Percentiles rank a stretch among this genome's conserved stretches.
Evolutionary conservation across 1,140 invertebrate species (phyloP).

Genomic region (Adoxophyes honmai): DNA sequence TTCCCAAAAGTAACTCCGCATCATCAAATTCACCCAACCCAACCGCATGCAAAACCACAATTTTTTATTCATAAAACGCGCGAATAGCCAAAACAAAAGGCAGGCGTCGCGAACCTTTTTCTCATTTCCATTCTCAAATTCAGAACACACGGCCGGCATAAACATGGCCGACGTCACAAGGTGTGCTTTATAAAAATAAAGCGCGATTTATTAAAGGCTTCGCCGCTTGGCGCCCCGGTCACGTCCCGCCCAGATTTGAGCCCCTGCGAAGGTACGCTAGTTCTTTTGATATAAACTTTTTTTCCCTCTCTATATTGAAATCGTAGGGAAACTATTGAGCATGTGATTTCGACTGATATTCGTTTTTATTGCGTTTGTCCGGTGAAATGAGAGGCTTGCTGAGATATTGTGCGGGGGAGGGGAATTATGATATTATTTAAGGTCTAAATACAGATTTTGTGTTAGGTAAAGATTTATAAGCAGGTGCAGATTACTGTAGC

Average conservation of each 20-base stretch:
- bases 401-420: not conserved
- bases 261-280: slow-evolving; percentile 37
- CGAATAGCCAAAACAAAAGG: slow-evolving; percentile 15
- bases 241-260: slow-evolving; percentile 63
- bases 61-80: slow-evolving; percentile 15
- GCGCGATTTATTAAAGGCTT: slow-evolving; percentile 61
- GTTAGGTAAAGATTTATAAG: not conserved
- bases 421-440: slow-evolving; percentile 8
- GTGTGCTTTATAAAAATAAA: slow-evolving; percentile 66
- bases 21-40: slow-evolving; percentile 2
- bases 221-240: slow-evolving; percentile 32
- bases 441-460: not conserved
- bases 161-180: slow-evolving; percentile 55
- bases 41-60: not conserved
- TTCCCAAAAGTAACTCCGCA: not conserved
- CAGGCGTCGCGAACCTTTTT: slow-evolving; percentile 10
- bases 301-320: slow-evolving; percentile 47
- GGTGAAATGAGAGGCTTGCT: not conserved
- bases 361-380: slow-evolving; percentile 21
- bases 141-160: slow-evolving; percentile 49
- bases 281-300: slow-evolving; percentile 51
- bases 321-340: slow-evolving; percentile 24
- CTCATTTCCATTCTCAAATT: slow-evolving; percentile 38
- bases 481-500: too few relatives aligned
- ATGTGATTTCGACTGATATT: slow-evolving; percentile 33